Base-by-base conservation (phyloP, 2,797 vertebrate genomes). In the Lagorchestes hirsutus region DNA sequence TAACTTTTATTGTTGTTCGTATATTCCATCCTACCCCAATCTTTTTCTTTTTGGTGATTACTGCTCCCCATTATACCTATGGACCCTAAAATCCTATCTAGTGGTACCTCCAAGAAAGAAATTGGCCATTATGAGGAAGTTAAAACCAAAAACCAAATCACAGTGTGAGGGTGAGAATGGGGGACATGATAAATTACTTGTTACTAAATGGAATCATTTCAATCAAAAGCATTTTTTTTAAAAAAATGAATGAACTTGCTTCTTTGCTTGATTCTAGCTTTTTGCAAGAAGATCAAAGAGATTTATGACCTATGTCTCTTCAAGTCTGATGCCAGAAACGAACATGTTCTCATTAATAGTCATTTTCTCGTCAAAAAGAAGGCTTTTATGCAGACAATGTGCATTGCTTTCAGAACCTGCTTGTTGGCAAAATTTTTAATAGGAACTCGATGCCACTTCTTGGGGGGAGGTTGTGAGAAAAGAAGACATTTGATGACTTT, bases 281-380 rank as follows among this genome's bases (percentile, higher is more conserved):
- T 82, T 96, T 98, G 97, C 96, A 97, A 97, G 97, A 98, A 98
- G 98, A 98, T 98, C 98, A 98, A 98, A 98, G 98, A 98, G 98
- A 98, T 99, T 98, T 98, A 98, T 98, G 98, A 99, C 98, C 98
- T 98, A 96, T 98, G 98, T 98, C 98, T 99, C 96, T 99, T 98
- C 4, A 90, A 98, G 95, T 97, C 97, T 98, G 97, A 98, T 97
- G 95, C 98, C 96, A 98, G 97, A 97, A 98, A 98, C 54, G 93
- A 98, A 98, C 97, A 98, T 97, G 97, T 98, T 98, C 98, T 98
- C 98, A 98, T 98, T 99, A 98, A 99, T 98, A 99, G 98, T 98
- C 59, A 98, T 98, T 99, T 98, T 98, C 98, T 98, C 92, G 0
- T 98, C 97, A 98, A 98, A 57, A 98, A 98, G 91, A 95, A 97